phyloP scores from a whole-genome alignment of 2,888 invertebrate species.

The Physocephala rufipes region DNA sequence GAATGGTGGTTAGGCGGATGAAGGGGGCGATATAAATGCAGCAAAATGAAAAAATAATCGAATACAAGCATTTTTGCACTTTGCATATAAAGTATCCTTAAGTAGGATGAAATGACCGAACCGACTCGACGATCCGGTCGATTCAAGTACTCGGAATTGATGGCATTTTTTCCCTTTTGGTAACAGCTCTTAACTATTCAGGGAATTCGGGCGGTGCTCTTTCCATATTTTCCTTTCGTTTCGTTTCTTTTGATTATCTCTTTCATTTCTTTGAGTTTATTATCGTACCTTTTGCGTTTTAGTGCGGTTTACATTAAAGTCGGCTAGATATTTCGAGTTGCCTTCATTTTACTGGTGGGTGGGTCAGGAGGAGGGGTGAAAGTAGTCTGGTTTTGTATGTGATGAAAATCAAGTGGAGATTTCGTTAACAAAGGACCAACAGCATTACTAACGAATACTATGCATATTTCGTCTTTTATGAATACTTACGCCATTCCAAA shows the following conservation, averaged over 20 bases:
- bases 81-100: slow-evolving; percentile 62
- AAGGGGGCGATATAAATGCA: neutral
- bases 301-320: slow-evolving; percentile 40
- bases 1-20: neutral
- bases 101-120: slow-evolving; percentile 44
- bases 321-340: slow-evolving; percentile 19
- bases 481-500: too few relatives aligned
- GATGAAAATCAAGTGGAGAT: slow-evolving; percentile 58
- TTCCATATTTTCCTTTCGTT: slow-evolving; percentile 44
- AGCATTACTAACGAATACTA: slow-evolving; percentile 1
- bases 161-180: too few relatives aligned
- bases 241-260: slow-evolving; percentile 58
- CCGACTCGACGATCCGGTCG: neutral
- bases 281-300: slow-evolving; percentile 43
- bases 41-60: slow-evolving; percentile 38
- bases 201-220: neutral
- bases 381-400: too few relatives aligned
- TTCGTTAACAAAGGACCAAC: slow-evolving; percentile 41
- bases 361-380: neutral
- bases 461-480: too few relatives aligned
- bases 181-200: too few relatives aligned
- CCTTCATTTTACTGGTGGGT: too few relatives aligned
- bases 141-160: slow-evolving; percentile 8
- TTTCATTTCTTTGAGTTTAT: neutral
- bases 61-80: slow-evolving; percentile 53